Evolutionary conservation across 2,797 vertebrate genomes (phyloP).

Genomic region (Melanogrammus aeglefinus): DNA sequence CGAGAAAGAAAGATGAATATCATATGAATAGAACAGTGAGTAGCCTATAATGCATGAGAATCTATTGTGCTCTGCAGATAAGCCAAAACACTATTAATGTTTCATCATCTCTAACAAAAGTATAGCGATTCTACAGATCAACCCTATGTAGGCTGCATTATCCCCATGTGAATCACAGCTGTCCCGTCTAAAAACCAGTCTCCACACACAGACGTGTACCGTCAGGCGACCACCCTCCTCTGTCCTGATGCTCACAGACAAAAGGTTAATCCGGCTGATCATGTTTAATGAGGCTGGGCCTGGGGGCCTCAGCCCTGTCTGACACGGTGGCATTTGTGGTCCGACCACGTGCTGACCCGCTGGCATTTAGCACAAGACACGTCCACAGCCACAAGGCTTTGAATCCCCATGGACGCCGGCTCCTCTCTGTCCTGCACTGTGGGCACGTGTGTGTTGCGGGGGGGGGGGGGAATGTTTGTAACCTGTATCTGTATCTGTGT

Average conservation of each 20-base stretch:
- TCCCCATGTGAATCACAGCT: too few relatives aligned
- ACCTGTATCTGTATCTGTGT: conserved; percentile 1
- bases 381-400: conserved; percentile 33
- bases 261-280: conserved; percentile 70
- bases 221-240: conserved; percentile 4
- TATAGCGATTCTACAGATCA: too few relatives aligned
- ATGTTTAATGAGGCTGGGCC: conserved; percentile 53
- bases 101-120: too few relatives aligned
- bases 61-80: too few relatives aligned
- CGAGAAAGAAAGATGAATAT: too few relatives aligned
- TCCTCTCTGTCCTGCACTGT: too few relatives aligned
- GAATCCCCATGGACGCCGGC: conserved; percentile 43
- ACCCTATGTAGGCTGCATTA: too few relatives aligned
- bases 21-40: too few relatives aligned
- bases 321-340: conserved; percentile 59
- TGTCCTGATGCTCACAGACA: conserved; percentile 35
- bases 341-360: conserved; percentile 51
- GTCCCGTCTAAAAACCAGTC: neutral
- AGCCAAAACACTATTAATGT: too few relatives aligned
- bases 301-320: conserved; percentile 42
- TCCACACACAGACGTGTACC: neutral
- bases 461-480: conserved; percentile 16
- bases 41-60: too few relatives aligned
- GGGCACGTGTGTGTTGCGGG: conserved; percentile 10
- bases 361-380: conserved; percentile 53